Evolutionary conservation across 2,113 vertebrate genomes (phyloP).

Genomic region (Condylura cristata): DNA sequence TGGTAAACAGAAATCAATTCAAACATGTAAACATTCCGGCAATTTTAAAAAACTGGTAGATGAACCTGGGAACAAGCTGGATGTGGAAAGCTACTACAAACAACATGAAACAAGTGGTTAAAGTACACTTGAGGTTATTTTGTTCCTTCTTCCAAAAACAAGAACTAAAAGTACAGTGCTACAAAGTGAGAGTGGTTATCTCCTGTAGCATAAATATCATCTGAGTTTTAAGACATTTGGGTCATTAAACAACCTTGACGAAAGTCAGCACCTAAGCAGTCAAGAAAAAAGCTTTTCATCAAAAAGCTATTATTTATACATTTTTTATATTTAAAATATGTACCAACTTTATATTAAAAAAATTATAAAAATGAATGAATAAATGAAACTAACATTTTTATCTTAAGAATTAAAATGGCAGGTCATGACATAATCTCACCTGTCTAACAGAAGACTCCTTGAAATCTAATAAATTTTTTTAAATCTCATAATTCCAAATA

Average conservation of each 20-base stretch:
- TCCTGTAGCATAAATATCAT: not conserved
- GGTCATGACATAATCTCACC: not conserved
- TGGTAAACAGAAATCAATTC: not conserved
- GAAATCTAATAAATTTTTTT: constrained; percentile 18
- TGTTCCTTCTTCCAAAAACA: not conserved
- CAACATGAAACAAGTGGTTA: not conserved
- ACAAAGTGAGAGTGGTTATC: not conserved
- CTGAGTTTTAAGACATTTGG: not conserved
- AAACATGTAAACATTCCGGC: not conserved
- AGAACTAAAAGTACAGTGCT: not conserved
- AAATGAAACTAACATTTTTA: not conserved
- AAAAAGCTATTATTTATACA: not conserved
- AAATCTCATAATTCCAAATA: not conserved
- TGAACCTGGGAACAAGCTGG: not conserved
- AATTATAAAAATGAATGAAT: not conserved
- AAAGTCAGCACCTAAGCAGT: not conserved
- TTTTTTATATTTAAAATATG: not conserved
- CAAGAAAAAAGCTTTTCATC: not conserved
- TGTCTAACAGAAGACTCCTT: not conserved
- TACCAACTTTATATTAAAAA: not conserved
- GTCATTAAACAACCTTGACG: not conserved
- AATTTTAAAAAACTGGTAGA: not conserved
- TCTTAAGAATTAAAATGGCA: not conserved
- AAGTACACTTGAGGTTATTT: not conserved
- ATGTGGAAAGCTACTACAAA: not conserved